A percentile compares a stretch with the other conserved stretches of the same genome.
Conservation (phyloP, 2,797 vertebrate species). For the Argyrosomus regius region DNA sequence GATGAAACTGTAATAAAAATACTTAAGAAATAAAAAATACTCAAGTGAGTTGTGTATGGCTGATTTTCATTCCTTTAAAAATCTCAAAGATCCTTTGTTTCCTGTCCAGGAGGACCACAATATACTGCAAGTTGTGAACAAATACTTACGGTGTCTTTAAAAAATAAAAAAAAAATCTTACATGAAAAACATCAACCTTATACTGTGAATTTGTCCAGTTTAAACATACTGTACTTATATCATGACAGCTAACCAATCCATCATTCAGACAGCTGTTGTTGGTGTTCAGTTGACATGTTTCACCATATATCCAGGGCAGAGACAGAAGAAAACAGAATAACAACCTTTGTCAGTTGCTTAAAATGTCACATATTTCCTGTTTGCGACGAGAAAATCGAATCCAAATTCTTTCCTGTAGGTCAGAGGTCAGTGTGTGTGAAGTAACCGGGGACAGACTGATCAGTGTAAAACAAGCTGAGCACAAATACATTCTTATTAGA, state of each 20-base stretch:
- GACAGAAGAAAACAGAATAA: slow-evolving; percentile 7
- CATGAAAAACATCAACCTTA: slow-evolving; percentile 19
- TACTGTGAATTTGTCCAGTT: background rate
- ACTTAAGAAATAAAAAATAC: slow-evolving; percentile 45
- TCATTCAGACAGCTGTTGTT: background rate
- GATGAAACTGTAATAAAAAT: slow-evolving; percentile 54
- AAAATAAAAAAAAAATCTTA: slow-evolving; percentile 35
- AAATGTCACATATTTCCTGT: slow-evolving; percentile 8
- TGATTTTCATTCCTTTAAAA: slow-evolving; percentile 68
- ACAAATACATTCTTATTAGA: slow-evolving; percentile 9
- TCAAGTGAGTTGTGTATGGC: slow-evolving; percentile 67
- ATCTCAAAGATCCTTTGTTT: slow-evolving; percentile 8
- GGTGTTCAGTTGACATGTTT: background rate
- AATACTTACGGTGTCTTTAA: slow-evolving; percentile 37
- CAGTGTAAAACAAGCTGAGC: background rate
- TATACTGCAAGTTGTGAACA: slow-evolving; percentile 40
- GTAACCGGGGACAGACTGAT: background rate
- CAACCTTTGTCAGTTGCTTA: background rate
- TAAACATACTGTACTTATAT: background rate
- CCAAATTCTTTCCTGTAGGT: slow-evolving; percentile 6
- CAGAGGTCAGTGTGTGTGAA: slow-evolving; percentile 17
- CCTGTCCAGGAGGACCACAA: slow-evolving; percentile 27
- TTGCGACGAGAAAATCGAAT: slow-evolving; percentile 13
- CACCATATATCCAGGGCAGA: background rate
- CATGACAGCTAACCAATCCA: background rate